Conservation (phyloP, 2,113 vertebrate species). For the Morone chrysops region DNA sequence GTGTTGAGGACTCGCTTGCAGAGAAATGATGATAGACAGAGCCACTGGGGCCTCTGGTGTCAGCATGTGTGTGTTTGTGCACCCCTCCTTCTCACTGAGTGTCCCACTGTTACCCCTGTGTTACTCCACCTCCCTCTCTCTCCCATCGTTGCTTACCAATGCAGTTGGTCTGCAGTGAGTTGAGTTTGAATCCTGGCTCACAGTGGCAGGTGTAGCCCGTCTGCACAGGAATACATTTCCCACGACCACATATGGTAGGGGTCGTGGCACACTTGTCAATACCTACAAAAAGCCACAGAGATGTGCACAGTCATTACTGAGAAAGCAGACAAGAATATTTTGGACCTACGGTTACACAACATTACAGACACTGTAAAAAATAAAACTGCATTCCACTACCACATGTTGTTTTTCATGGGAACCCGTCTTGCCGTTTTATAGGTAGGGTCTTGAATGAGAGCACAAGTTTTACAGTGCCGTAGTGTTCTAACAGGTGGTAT, state of each 20-base stretch:
- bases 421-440: constrained; percentile 73
- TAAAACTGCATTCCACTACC: constrained; percentile 56
- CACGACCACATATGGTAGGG: constrained; percentile 82
- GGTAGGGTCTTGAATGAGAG: constrained; percentile 65
- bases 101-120: constrained; percentile 3
- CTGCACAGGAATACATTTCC: constrained; percentile 82
- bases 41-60: constrained; percentile 3
- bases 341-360: constrained; percentile 44
- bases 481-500: constrained; percentile 76
- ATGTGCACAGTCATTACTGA: constrained; percentile 37
- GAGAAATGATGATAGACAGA: constrained; percentile 59
- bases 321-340: constrained; percentile 34
- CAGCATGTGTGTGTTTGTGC: constrained; percentile 32
- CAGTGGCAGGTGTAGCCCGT: constrained; percentile 84
- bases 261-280: constrained; percentile 78
- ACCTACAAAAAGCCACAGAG: constrained; percentile 60
- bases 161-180: constrained; percentile 83
- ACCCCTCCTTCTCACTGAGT: background rate
- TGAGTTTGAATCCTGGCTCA: constrained; percentile 83
- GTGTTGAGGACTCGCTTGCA: constrained; percentile 46
- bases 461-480: constrained; percentile 67
- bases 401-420: constrained; percentile 71
- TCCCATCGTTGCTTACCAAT: constrained; percentile 77
- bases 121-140: constrained; percentile 7
- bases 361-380: constrained; percentile 36